Conservation (phyloP, 2,113 vertebrate species). For the Calidris pugnax region DNA sequence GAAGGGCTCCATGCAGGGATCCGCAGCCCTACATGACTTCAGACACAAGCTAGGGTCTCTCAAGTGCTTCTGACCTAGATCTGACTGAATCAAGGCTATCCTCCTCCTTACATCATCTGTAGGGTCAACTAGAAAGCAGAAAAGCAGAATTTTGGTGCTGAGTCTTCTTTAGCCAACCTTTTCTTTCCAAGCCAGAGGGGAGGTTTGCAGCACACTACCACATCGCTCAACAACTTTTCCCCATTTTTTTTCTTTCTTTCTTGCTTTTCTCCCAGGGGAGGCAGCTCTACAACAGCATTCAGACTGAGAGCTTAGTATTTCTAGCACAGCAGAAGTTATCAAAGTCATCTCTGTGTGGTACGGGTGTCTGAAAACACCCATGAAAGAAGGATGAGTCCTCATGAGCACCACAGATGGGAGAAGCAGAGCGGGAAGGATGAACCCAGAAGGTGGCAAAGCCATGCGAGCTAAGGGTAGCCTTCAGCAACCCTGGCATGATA, state of each 20-base stretch:
- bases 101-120: not conserved
- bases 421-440: not conserved
- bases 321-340: not conserved
- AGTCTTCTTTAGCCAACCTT: not conserved
- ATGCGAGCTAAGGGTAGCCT: not conserved
- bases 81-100: not conserved
- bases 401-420: fast-evolving
- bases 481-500: no score
- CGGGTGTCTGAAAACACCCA: not conserved
- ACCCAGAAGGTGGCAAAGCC: not conserved
- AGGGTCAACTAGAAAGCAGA: not conserved
- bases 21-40: not conserved
- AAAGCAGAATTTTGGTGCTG: not conserved
- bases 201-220: not conserved
- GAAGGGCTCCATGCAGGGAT: not conserved
- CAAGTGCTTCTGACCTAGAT: not conserved
- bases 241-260: not conserved
- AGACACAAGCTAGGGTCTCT: not conserved
- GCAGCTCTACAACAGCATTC: not conserved
- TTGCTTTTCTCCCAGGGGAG: not conserved
- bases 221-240: not conserved
- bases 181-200: not conserved
- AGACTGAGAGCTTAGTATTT: not conserved
- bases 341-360: not conserved
- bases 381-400: not conserved